A percentile compares a stretch with the other conserved stretches of the same genome.
Evolutionary conservation across 1,140 invertebrate species (phyloP).

Genomic region (Heliothis virescens): DNA sequence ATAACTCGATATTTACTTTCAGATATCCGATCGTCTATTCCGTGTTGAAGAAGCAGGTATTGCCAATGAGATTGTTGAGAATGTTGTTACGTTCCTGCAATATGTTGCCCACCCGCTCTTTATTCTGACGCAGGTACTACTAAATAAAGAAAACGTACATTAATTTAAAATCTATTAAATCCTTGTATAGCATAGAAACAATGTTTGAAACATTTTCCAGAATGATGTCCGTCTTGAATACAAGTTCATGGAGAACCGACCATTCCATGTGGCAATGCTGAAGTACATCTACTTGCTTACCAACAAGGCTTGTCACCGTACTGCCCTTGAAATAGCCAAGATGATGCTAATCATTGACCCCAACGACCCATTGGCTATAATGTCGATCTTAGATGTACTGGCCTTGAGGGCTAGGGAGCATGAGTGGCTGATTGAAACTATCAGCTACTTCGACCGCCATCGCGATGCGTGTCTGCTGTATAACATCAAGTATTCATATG

Average conservation of each 20-base stretch:
- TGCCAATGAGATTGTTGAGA: conserved; percentile 61
- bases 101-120: conserved; percentile 63
- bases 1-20: conserved; percentile 85
- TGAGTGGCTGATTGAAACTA: conserved; percentile 92
- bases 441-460: conserved; percentile 84
- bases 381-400: conserved; percentile 95
- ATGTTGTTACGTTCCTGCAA: conserved; percentile 91
- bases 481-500: conserved; percentile 95
- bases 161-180: too few relatives aligned
- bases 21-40: conserved; percentile 90
- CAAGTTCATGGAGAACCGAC: conserved; percentile 93
- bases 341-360: conserved; percentile 93
- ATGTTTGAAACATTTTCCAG: conserved; percentile 54
- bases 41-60: conserved; percentile 55
- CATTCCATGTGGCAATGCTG: conserved; percentile 94
- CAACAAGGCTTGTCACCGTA: conserved; percentile 92
- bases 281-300: conserved; percentile 94
- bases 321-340: conserved; percentile 93
- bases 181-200: neutral
- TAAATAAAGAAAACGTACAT: too few relatives aligned
- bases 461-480: conserved; percentile 93
- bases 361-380: conserved; percentile 93
- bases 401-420: conserved; percentile 94
- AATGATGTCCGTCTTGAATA: conserved; percentile 90
- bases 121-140: conserved; percentile 58